Base-by-base conservation (phyloP, 2,797 vertebrate species). In the Tokudaia tokunoshimensis region DNA sequence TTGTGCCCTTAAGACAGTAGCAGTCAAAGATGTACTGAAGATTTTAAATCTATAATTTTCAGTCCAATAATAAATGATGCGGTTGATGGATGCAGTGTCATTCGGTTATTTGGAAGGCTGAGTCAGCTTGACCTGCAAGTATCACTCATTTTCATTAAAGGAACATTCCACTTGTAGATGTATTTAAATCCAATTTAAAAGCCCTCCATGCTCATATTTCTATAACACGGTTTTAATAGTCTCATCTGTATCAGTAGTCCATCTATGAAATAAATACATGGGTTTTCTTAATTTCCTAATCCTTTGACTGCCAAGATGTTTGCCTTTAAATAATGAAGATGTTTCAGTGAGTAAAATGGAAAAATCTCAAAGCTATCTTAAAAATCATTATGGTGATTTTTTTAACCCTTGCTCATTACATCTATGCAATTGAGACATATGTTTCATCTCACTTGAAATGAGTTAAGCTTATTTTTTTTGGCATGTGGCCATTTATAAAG, bases 181-280 rank as follows among this genome's bases (percentile, higher is more conserved):
- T 91, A 82, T 37, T 97, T 87, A 97, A 94, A 92, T 88, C 1
- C 20, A 59, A 92, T 9, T 88, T 67, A 20, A 37, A 90, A 79
- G 37, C 29, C 59, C 9, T 95, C 26, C 88, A 6, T 81, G 74
- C 17, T 80, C 89, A 59, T 24, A 87, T 70, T 95, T 37, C 34
- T 90, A 11, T 47, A 31, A 61, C 29, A 78, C n/a, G 65, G 72
- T 92, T 96, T 96, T 95, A 92, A 80, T 63, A 79, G 19, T 34
- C n/a, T 50, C 72, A 75, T 82, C 31, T 97, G 57, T 81, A 72
- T 92, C 79, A 44, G 22, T 55, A 91, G 75, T 81, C 41, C 63
- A 90, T 95, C 47, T 92, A 63, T 83, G 24, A 90, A 91, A 85
- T 44, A 94, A 93, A 94, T 76, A 65, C 63, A 31, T 41, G 26